Evolutionary conservation across 2,888 invertebrate species (phyloP).

Genomic region (Lithophane leautieri): DNA sequence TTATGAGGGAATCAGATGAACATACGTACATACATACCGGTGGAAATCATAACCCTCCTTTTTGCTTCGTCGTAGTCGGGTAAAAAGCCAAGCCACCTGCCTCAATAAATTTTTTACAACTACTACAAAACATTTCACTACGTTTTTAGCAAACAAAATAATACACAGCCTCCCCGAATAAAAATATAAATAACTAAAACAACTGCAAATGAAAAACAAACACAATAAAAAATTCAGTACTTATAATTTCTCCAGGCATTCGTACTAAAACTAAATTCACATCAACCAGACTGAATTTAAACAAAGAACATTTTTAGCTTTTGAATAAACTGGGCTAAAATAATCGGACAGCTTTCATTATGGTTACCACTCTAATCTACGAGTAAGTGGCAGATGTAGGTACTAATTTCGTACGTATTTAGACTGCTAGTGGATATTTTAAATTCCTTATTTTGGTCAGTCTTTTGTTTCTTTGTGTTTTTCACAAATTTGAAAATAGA

Average conservation of each 20-base stretch:
- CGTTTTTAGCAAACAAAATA: not conserved
- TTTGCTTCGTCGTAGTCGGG: too few species aligned
- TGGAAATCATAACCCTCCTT: too few species aligned
- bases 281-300: slow-evolving; percentile 19
- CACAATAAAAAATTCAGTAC: not conserved
- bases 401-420: slow-evolving; percentile 36
- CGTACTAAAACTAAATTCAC: slow-evolving; percentile 14
- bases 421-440: slow-evolving; percentile 1
- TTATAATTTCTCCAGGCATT: slow-evolving; percentile 21
- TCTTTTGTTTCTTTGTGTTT: not conserved
- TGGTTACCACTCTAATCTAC: slow-evolving; percentile 13
- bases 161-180: not conserved
- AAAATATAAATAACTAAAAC: not conserved
- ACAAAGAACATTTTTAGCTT: slow-evolving; percentile 31
- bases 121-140: not conserved
- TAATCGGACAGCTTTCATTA: slow-evolving; percentile 27
- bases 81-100: not conserved
- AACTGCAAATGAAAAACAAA: slow-evolving; percentile 17
- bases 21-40: too few species aligned
- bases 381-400: slow-evolving; percentile 45
- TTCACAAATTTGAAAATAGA: not conserved
- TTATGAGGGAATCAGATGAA: too few species aligned
- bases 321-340: slow-evolving; percentile 32
- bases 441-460: slow-evolving; percentile 10
- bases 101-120: not conserved